Evolutionary conservation across 2,888 invertebrate species (phyloP), one percentile per base, ranked within the genome.

Genomic region (Agrilus biguttatus): DNA sequence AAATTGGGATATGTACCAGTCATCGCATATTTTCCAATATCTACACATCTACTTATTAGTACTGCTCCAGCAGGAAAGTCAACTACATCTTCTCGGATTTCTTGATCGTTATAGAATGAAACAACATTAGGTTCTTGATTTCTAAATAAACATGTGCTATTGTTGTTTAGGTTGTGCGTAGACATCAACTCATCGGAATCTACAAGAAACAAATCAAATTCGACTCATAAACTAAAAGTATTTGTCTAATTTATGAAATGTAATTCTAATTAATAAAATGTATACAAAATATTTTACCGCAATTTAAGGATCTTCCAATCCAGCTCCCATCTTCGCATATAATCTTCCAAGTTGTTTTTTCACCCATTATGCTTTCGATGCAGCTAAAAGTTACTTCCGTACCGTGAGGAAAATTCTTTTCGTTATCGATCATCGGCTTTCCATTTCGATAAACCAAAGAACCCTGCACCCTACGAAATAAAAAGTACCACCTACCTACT

Each of bases 21-120:
- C 74, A 88, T 76, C 0, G 78, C 77, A 59, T 80, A 89, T 64
- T 89, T 89, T n/a, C 89, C 89, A 40, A 89, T 87, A 57, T 89
- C 88, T 28, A 73, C 72, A 59, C 89, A 89, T 52, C 88, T 78
- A 42, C 73, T 75, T 21, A 71, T 60, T 57, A 74, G 53, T 3
- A 62, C 51, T n/a, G 65, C 62, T 12, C 83, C 84, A 1, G 83
- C 78, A 0, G 83, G 82, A 60, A 88, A 86, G 51, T 87, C 85
- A 0, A 83, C 82, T 2, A 77, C 72, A 46, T 78, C 78, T 55
- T 85, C 84, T 0, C 78, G 76, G 41, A 88, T 80, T 58, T 81
- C 77, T 55, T 83, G 70, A 56, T 88, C 88, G 47, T 84, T 83
- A 58, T 78, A 83, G 62, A 88, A 89, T 0, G 85, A 82, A 0